Evolutionary conservation across 2,797 vertebrate species (phyloP).

Genomic region (Odontamblyopus lacepedii): DNA sequence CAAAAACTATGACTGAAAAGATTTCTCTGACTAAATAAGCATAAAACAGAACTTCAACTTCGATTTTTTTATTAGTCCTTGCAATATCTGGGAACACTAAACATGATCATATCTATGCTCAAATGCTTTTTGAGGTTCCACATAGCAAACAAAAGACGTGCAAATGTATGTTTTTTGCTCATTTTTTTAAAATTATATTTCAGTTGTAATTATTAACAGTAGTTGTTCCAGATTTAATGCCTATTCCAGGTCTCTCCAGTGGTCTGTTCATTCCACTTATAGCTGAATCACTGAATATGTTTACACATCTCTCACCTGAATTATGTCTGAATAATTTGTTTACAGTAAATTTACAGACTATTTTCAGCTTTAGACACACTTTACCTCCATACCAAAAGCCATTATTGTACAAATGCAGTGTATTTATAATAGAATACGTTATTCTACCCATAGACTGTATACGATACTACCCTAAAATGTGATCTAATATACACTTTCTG

Average conservation of each 20-base stretch:
- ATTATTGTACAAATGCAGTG: slow-evolving; percentile 31
- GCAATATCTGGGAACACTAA: not conserved
- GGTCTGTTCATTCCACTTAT: slow-evolving; percentile 20
- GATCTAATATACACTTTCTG: not conserved
- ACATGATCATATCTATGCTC: not conserved
- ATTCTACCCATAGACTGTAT: too few species aligned
- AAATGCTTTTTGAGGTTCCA: not conserved
- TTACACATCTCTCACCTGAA: slow-evolving; percentile 5
- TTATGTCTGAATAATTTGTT: slow-evolving; percentile 16
- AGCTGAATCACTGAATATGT: not conserved
- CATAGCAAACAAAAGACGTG: not conserved
- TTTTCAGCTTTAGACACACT: slow-evolving; percentile 41
- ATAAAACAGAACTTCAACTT: not conserved
- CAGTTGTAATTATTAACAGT: not conserved
- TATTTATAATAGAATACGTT: slow-evolving; percentile 9
- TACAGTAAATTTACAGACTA: slow-evolving; percentile 3
- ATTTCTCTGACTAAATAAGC: not conserved
- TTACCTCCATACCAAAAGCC: slow-evolving; percentile 40
- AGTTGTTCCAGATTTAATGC: too few species aligned
- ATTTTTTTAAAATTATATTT: not conserved
- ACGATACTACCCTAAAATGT: slow-evolving; percentile 8
- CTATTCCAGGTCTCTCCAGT: too few species aligned
- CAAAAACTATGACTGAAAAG: not conserved
- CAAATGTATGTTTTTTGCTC: not conserved
- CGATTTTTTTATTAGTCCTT: not conserved